These are phyloP conservation scores for Rhagologus leucostigma DNA, from an alignment of 2,113 vertebrate species.

Conservation along the genomic window DNA sequence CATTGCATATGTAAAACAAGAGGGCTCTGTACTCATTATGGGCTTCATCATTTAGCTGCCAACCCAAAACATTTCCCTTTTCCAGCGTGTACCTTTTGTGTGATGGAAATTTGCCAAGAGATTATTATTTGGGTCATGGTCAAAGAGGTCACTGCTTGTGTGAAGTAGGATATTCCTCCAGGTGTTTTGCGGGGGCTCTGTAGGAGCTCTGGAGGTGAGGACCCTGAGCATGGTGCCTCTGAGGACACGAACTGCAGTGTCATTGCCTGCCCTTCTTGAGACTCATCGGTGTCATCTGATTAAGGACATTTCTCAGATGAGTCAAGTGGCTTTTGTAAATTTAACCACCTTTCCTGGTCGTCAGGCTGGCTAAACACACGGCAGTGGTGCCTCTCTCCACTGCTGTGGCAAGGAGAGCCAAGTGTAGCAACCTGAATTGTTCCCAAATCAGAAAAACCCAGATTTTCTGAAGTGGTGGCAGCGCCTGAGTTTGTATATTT, in stretches of 20 bases:
- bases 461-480: not conserved
- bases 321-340: not conserved
- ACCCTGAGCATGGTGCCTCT: not conserved
- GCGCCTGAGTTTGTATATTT: not conserved
- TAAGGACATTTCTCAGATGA: not conserved
- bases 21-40: constrained; percentile 20
- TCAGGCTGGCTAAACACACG: not conserved
- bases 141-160: not conserved
- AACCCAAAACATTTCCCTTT: not conserved
- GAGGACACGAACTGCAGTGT: not conserved
- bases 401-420: not conserved
- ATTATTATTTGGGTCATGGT: not conserved
- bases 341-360: not conserved
- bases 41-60: constrained; percentile 24
- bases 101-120: not conserved
- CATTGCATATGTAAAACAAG: constrained; percentile 54
- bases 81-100: not conserved
- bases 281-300: not conserved
- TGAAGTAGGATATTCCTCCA: not conserved
- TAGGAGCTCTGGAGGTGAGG: not conserved
- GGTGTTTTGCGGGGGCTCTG: not conserved
- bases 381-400: not conserved
- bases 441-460: not conserved
- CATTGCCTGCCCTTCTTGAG: not conserved
- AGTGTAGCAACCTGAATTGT: not conserved